Evolutionary conservation across 2,113 vertebrate genomes (phyloP).

Genomic region (Pelobates fuscus): DNA sequence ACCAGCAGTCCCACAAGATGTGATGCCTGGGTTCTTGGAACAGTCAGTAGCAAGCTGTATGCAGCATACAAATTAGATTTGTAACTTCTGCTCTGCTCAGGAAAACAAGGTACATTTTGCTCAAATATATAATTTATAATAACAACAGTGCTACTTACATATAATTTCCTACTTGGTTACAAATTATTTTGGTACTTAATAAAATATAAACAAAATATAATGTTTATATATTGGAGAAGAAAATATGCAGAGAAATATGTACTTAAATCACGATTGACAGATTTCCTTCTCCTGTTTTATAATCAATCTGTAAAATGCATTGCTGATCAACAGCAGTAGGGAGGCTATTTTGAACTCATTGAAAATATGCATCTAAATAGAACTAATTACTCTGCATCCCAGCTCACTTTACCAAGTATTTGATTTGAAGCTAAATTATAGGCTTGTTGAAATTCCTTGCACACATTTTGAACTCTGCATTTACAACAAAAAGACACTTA

Average conservation of each 20-base stretch:
- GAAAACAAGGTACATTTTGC: background rate
- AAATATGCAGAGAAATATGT: background rate
- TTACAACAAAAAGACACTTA: background rate
- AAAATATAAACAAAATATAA: too few species aligned
- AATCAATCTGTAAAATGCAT: constrained; percentile 29
- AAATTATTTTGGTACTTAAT: background rate
- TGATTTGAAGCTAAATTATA: constrained; percentile 12
- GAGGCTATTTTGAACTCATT: constrained; percentile 25
- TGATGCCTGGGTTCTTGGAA: constrained; percentile 33
- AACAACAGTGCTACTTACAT: background rate
- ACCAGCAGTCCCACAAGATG: constrained; percentile 36
- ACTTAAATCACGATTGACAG: constrained; percentile 22
- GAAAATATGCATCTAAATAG: constrained; percentile 18
- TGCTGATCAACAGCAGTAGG: constrained; percentile 10
- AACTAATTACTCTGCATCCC: constrained; percentile 26
- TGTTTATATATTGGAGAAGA: too few species aligned
- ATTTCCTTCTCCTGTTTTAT: constrained; percentile 6
- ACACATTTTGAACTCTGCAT: constrained; percentile 4
- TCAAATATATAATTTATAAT: background rate
- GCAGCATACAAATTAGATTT: constrained; percentile 32
- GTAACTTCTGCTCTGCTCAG: background rate
- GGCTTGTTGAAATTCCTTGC: background rate
- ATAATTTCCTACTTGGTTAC: background rate
- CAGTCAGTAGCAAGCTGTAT: constrained; percentile 29
- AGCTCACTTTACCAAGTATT: constrained; percentile 21